These are phyloP conservation scores for Adela reaumurella DNA, from an alignment of 2,888 invertebrate species.

Conservation along the genomic window DNA sequence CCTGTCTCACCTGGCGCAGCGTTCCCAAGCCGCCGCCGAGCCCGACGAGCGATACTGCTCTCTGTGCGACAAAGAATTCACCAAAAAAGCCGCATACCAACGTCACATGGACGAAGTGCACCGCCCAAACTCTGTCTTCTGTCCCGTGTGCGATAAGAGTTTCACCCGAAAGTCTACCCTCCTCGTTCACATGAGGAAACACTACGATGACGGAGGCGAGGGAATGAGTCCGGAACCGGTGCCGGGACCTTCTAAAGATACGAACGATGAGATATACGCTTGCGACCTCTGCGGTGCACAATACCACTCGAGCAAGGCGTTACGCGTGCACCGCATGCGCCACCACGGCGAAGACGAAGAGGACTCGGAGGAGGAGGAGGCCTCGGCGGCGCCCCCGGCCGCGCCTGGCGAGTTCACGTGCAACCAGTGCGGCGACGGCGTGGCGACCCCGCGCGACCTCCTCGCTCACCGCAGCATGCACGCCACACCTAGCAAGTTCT, in stretches of 20 bases:
- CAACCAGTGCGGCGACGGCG: constrained; percentile 53
- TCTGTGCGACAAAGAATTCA: constrained; percentile 60
- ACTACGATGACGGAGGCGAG: constrained; percentile 32
- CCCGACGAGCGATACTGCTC: constrained; percentile 54
- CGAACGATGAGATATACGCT: constrained; percentile 34
- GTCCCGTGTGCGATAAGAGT: constrained; percentile 60
- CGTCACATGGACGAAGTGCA: constrained; percentile 59
- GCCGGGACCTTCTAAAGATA: constrained; percentile 21
- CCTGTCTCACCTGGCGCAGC: constrained; percentile 24
- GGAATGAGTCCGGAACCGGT: constrained; percentile 17
- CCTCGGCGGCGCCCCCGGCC: constrained; percentile 19
- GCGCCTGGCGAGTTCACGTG: constrained; percentile 51
- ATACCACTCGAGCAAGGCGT: constrained; percentile 54
- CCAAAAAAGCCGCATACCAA: constrained; percentile 56
- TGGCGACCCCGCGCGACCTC: constrained; percentile 49
- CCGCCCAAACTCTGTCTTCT: constrained; percentile 52
- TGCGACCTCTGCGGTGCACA: constrained; percentile 61
- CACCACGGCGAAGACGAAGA: constrained; percentile 50
- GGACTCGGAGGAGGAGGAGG: constrained; percentile 38
- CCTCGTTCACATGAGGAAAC: constrained; percentile 60
- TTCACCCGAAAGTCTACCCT: constrained; percentile 62
- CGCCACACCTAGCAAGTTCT: constrained; percentile 46
- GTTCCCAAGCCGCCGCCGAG: constrained; percentile 31
- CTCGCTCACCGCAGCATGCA: constrained; percentile 56
- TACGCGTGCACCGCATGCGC: constrained; percentile 56